Base-by-base conservation (phyloP, 1,140 invertebrate species). In the Macrobrachium nipponense region DNA sequence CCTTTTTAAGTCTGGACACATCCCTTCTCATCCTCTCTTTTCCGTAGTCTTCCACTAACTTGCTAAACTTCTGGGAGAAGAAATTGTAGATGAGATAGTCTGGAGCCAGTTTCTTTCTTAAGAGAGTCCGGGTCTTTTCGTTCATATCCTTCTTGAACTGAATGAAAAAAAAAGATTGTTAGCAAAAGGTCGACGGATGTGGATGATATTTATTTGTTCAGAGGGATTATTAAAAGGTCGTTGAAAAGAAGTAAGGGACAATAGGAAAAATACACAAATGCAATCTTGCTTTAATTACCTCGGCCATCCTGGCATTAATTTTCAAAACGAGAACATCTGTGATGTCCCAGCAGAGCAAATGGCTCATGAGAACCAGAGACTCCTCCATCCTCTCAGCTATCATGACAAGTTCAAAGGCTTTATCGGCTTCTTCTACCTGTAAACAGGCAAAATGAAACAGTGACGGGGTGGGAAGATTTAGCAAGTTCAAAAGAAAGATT, bases 381-480 rank as follows among this genome's bases (percentile, higher is more conserved):
- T 93, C 92, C 80, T 93, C 92, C 89, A 93, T 92, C 87, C 91
- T 90, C 87, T 93, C 93, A 2, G 92, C 90, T 27, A 93, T 91
- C 91, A 93, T 91, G 23, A 93, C 91, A 8, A 93, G 89, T 82
- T 92, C 90, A 88, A 93, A 93, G 36, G 91, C 88, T n/a, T 80
- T 85, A 17, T 93, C 91, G 0, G 93, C 88, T 58, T 89, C 82
- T 18, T 43, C n/a, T 68, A 89, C 68, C 77, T 81, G 62, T 17
- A 23, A 11, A 18, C 0, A 59, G 14, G 0, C 8, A 51, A 12
- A 51, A 12, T 10, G 12, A 51, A 12, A 51, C 7, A 51, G 3
- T 36, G 27, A 36, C 27, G 4, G 4, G 27, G 1, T 36, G 27
- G 27, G 4, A 36, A 36, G 1, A 36, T 36, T 36, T 36, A 36